Conservation (phyloP, 2,888 invertebrate species). For the Ectemnius cavifrons region DNA sequence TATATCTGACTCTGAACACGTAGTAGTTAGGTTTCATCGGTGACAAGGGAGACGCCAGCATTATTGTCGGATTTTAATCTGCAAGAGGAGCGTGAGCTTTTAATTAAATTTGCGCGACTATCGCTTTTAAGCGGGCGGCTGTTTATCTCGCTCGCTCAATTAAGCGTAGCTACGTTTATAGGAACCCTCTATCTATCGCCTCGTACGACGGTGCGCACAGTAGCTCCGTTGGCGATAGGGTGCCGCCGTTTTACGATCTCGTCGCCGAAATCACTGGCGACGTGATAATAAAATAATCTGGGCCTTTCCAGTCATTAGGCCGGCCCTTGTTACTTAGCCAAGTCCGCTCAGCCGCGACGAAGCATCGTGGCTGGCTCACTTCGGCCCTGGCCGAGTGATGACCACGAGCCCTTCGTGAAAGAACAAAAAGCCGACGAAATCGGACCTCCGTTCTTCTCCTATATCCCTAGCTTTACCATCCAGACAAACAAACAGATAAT, state of each 20-base stretch:
- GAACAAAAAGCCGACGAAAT: conserved; percentile 29
- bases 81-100: conserved; percentile 19
- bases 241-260: conserved; percentile 69
- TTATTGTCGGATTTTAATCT: conserved; percentile 1
- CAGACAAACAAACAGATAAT: no score
- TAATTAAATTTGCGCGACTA: conserved; percentile 38
- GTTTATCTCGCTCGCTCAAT: conserved; percentile 57
- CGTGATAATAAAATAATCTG: conserved; percentile 78
- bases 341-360: conserved; percentile 68
- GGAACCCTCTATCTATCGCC: conserved; percentile 49
- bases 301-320: conserved; percentile 77
- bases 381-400: conserved; percentile 48
- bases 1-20: no score
- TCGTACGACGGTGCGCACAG: conserved; percentile 27
- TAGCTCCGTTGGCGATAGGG: conserved; percentile 31
- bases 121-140: conserved; percentile 32
- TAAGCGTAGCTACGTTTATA: conserved; percentile 53
- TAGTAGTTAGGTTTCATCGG: no score
- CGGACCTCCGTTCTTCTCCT: no score
- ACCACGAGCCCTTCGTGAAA: conserved; percentile 32
- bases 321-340: conserved; percentile 74
- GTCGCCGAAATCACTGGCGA: conserved; percentile 74
- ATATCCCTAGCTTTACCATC: no score
- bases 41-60: not conserved
- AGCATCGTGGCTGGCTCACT: conserved; percentile 38